Evolutionary conservation across 1,140 invertebrate genomes (phyloP).

Genomic region (Triops longicaudatus): DNA sequence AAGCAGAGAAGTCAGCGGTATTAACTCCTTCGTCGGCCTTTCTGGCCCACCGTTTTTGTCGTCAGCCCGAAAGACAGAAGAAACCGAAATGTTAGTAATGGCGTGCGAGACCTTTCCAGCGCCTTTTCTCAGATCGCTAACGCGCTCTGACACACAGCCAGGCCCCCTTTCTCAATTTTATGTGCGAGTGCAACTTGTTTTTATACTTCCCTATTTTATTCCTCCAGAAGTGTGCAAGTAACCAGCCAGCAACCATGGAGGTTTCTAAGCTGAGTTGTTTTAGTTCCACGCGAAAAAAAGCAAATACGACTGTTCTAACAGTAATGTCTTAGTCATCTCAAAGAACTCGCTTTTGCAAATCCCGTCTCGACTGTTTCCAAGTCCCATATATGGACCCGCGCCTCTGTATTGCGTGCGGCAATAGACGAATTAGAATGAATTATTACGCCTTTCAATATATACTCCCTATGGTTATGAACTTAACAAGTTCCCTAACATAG

Average conservation of each 20-base stretch:
- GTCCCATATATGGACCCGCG: not conserved
- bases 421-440: not conserved
- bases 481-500: not conserved
- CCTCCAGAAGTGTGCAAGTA: not conserved
- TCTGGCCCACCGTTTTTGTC: not conserved
- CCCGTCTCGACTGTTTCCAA: not conserved
- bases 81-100: slow-evolving; percentile 7
- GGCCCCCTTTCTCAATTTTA: not conserved
- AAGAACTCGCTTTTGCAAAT: not conserved
- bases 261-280: not conserved
- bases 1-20: not conserved
- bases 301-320: not conserved
- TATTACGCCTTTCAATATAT: not conserved
- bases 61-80: not conserved
- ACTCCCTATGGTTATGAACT: not conserved
- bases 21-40: not conserved
- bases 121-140: not conserved
- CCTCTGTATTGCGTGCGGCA: not conserved
- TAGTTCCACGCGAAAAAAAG: not conserved
- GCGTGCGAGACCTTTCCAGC: not conserved
- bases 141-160: not conserved
- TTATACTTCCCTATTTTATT: not conserved
- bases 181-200: slow-evolving; percentile 14
- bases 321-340: not conserved
- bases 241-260: not conserved